A percentile compares a stretch with the other conserved stretches of the same genome.
Evolutionary conservation across 2,888 invertebrate species (phyloP).

Genomic region (Calameuta pallipes): DNA sequence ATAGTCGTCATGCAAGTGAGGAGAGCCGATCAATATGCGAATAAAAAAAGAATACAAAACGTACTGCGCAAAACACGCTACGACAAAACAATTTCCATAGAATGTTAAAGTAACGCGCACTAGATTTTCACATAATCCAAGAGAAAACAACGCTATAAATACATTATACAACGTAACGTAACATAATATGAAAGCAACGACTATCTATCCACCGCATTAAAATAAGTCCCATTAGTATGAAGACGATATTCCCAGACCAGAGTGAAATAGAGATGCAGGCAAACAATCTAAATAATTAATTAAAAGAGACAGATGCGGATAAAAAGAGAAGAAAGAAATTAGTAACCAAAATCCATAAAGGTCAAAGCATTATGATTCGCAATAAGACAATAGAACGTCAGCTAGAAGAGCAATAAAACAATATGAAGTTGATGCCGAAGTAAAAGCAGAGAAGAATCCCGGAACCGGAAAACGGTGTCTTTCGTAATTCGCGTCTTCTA

Average conservation of each 20-base stretch:
- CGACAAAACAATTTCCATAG: neutral
- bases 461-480: neutral
- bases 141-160: neutral
- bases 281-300: neutral
- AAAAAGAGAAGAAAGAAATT: neutral
- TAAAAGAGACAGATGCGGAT: neutral
- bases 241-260: neutral
- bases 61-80: too few species aligned
- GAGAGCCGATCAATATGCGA: neutral
- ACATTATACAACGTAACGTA: neutral
- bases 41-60: neutral
- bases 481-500: slow-evolving; percentile 12
- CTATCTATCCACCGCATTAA: neutral
- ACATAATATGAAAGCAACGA: neutral
- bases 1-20: neutral
- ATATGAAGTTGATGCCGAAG: neutral
- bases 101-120: neutral
- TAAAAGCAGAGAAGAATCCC: neutral
- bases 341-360: neutral
- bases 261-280: neutral
- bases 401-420: neutral
- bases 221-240: neutral
- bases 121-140: neutral
- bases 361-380: neutral
- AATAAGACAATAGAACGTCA: neutral